Conservation (phyloP, 2,797 vertebrate genomes). For the Eulemur albifrons region DNA sequence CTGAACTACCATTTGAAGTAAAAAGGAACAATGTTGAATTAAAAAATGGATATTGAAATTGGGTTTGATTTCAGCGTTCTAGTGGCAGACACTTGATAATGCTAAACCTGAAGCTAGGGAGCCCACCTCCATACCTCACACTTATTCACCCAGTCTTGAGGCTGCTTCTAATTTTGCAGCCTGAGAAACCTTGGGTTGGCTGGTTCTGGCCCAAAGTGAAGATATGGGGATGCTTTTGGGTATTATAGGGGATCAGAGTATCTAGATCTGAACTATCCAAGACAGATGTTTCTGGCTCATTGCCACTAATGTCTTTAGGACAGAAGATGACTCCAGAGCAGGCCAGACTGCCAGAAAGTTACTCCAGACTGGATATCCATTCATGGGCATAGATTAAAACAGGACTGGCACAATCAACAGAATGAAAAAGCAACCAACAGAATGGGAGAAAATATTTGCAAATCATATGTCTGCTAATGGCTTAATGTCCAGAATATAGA, state of each 20-base stretch:
- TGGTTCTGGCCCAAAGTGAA: background rate
- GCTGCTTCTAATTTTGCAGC: background rate
- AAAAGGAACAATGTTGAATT: background rate
- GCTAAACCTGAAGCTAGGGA: background rate
- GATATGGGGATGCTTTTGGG: background rate
- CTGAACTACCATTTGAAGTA: background rate
- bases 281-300: background rate
- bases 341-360: background rate
- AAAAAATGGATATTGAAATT: background rate
- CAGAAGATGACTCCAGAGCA: background rate
- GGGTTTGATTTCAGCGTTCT: background rate
- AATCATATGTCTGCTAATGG: background rate
- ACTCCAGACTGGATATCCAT: background rate
- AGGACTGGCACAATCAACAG: background rate
- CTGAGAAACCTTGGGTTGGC: background rate
- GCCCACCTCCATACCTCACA: background rate
- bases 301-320: background rate
- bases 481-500: background rate
- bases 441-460: background rate
- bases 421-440: background rate
- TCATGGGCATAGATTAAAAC: background rate
- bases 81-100: background rate
- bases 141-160: background rate
- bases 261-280: background rate
- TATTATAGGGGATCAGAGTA: background rate